Evolutionary conservation across 2,113 vertebrate species (phyloP).

Genomic region (Melanocharis versteri): DNA sequence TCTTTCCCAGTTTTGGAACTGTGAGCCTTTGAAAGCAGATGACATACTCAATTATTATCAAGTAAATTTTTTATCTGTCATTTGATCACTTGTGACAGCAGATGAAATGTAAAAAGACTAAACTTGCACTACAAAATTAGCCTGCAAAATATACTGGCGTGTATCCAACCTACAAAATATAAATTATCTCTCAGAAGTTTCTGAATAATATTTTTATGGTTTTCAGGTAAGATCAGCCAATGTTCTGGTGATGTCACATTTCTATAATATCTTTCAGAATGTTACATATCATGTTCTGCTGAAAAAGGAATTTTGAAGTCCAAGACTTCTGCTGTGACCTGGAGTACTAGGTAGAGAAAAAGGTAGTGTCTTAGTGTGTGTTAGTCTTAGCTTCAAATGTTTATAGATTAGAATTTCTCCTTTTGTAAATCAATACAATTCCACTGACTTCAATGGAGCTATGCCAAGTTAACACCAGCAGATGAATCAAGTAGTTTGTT

Average conservation of each 20-base stretch:
- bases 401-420: neutral
- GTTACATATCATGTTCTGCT: neutral
- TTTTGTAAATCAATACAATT: neutral
- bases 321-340: neutral
- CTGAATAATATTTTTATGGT: neutral
- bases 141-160: neutral
- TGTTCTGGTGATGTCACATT: neutral
- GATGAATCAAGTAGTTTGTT: neutral
- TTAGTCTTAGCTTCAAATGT: neutral
- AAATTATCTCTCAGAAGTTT: neutral
- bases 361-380: neutral
- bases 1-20: neutral
- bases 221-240: neutral
- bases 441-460: neutral
- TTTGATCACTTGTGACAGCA: neutral
- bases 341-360: neutral
- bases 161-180: neutral
- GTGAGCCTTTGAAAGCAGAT: slow-evolving; percentile 30
- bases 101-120: slow-evolving; percentile 21
- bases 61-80: slow-evolving; percentile 30
- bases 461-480: neutral
- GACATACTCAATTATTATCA: slow-evolving; percentile 36
- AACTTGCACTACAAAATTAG: neutral
- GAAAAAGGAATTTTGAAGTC: neutral
- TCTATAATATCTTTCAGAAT: neutral